These are phyloP conservation scores for rat (Rattus norvegicus) DNA, from an alignment of 2,113 vertebrate species.

Conservation along the genomic window DNA sequence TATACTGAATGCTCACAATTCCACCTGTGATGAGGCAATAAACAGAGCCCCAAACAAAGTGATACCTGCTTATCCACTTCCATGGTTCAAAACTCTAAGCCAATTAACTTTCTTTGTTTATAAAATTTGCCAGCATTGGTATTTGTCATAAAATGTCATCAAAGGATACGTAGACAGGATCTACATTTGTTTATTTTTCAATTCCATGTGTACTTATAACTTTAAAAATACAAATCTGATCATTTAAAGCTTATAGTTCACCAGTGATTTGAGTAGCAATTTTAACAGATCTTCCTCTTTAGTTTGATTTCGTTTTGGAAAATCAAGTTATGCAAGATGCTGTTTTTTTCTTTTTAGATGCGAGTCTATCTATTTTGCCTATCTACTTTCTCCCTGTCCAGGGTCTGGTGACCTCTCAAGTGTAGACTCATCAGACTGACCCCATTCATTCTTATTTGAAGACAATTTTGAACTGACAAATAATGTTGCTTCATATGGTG, in stretches of 20 bases:
- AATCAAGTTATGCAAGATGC: background rate
- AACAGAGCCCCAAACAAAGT: background rate
- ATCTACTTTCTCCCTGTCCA: background rate
- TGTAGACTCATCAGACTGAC: background rate
- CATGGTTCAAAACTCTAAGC: background rate
- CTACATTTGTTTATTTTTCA: background rate
- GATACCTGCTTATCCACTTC: background rate
- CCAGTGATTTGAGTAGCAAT: background rate
- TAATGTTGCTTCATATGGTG: background rate
- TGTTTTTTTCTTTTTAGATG: background rate
- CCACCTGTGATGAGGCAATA: background rate
- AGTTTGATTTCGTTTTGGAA: background rate
- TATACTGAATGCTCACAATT: background rate
- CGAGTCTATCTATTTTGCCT: fast-evolving
- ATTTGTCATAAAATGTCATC: too few species aligned
- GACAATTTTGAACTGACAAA: background rate
- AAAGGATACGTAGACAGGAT: background rate
- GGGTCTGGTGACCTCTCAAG: background rate
- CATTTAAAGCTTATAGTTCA: background rate
- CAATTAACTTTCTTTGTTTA: background rate
- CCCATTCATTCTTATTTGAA: background rate
- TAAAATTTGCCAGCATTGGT: too few species aligned
- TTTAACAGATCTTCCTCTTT: background rate
- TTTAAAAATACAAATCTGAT: background rate
- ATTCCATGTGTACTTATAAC: background rate